Percentiles rank a stretch among this genome's conserved stretches.
phyloP scores from a whole-genome alignment of 2,113 vertebrate genomes.

The Anolis carolinensis region DNA sequence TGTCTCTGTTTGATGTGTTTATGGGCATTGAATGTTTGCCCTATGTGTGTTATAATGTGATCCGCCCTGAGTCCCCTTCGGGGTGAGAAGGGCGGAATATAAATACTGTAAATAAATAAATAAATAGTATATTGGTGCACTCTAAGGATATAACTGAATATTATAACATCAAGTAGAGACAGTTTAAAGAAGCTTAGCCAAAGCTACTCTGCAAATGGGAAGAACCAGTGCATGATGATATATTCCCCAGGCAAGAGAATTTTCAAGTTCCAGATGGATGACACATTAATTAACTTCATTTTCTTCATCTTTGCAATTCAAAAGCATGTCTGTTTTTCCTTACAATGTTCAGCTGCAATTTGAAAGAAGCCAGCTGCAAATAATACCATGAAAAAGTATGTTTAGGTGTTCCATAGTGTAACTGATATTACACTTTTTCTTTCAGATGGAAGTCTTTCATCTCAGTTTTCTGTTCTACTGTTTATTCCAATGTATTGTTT shows the following conservation, averaged over 20 bases:
- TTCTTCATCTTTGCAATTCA: constrained; percentile 54
- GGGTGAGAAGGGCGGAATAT: too few relatives aligned
- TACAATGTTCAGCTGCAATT: constrained; percentile 44
- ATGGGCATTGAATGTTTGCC: too few relatives aligned
- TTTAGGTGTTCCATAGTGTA: constrained; percentile 12
- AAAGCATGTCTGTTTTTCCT: constrained; percentile 34
- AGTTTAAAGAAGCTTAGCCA: constrained; percentile 57
- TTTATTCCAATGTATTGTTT: neutral
- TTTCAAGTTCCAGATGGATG: constrained; percentile 62
- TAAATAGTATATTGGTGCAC: neutral
- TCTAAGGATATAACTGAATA: constrained; percentile 50
- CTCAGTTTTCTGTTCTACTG: neutral
- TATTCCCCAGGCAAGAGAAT: constrained; percentile 49
- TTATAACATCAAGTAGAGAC: constrained; percentile 55
- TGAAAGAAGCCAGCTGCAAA: constrained; percentile 48
- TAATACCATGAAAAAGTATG: constrained; percentile 46
- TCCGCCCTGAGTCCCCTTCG: too few relatives aligned
- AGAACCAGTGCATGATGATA: constrained; percentile 50
- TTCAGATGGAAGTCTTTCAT: constrained; percentile 28
- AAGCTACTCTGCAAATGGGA: constrained; percentile 41
- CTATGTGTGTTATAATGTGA: too few relatives aligned
- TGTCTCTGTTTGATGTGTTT: too few relatives aligned
- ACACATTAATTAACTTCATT: constrained; percentile 62
- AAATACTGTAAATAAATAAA: too few relatives aligned
- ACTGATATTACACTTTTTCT: neutral